Evolutionary conservation across 2,113 vertebrate genomes (phyloP), one percentile per base, ranked within the genome.

Genomic region (Cisticola juncidis): DNA sequence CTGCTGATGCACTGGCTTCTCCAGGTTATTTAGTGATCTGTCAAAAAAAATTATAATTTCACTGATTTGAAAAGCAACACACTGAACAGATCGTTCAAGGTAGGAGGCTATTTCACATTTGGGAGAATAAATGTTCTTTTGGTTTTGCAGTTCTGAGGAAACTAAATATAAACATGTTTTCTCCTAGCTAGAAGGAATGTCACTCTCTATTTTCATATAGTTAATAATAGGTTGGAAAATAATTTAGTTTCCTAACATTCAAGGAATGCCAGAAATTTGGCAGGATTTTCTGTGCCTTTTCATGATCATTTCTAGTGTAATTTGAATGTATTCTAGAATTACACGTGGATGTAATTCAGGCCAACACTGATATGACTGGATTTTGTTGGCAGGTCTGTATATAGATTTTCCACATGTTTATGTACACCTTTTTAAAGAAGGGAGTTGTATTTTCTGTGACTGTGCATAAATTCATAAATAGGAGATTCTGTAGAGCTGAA

Each of bases 21-120:
- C 48, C 64, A 82, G 78, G 74, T 94, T 97, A 76, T 94, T 95
- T 95, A 96, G 90, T 60, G 84, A 28, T 40, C 80, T 95, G 86
- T 96, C 94, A 95, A 83, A 96, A 95, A 51, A 83, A 42, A 88
- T 90, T 93, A 95, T 64, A 70, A 36, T 72, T 10, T 18, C 35
- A n/a, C 29, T 65, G 40, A 80, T 94, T 56, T 94, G 42, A 91
- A 82, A 96, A 90, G 88, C 77, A 62, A 3, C 42, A 66, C 42
- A 23, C 28, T 64, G 40, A 84, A 65, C 26, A 90, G 77, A 90
- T 92, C 69, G 19, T 87, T 88, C 66, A 88, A 85, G 86, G 81
- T 93, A 93, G 48, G 74, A 93, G 91, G 22, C 51, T 80, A 2
- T 77, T 94, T 82, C 44, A 53, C 1, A 0, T 87, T 88, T 23